Evolutionary conservation across 2,888 invertebrate species (phyloP), one percentile per base, ranked within the genome.

Genomic region (Hypena proboscidalis): DNA sequence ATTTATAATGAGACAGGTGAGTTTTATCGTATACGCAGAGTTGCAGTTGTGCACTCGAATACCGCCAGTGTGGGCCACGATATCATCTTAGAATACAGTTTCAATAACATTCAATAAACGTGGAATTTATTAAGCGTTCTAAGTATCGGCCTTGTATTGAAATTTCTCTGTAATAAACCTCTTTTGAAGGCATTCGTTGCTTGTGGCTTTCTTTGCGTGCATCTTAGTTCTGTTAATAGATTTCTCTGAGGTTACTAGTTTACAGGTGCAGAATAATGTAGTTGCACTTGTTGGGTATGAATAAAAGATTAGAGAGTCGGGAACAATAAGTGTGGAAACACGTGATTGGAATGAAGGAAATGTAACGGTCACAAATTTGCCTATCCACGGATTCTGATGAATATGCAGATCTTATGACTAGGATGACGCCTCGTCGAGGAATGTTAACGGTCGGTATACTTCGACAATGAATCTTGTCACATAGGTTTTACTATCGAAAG

Each of bases 401-500:
- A 89, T 90, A 89, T 88, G 81, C 79, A 86, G 78, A 84, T 79
- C 54, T 76, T 63, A 69, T 66, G 75, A 75, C 79, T 77, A 80
- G 76, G 77, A 80, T 85, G 83, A 85, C 80, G 80, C 71, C 67
- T 69, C 58, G 80, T 74, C 80, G 65, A 58, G 84, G 85, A 85
- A 85, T 86, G 67, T 75, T 88, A 89, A 88, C 90, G 89, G 89
- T 88, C 53, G 77, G 77, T 69, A 77, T 68, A 85, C 83, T 83
- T 86, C 69, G 75, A 79, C 77, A 81, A 80, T 80, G 69, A 63
- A 49, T 54, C 58, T 64, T 67, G 64, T 66, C 60, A 52, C 57
- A 55, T 59, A 63, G 51, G 67, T 67, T 58, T 59, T 63, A 58
- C 54, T 53, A 78, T 68, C 63, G 77, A 77, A 77, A 77, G 76